phyloP scores from a whole-genome alignment of 2,797 vertebrate genomes.

The Ceryle rudis region DNA sequence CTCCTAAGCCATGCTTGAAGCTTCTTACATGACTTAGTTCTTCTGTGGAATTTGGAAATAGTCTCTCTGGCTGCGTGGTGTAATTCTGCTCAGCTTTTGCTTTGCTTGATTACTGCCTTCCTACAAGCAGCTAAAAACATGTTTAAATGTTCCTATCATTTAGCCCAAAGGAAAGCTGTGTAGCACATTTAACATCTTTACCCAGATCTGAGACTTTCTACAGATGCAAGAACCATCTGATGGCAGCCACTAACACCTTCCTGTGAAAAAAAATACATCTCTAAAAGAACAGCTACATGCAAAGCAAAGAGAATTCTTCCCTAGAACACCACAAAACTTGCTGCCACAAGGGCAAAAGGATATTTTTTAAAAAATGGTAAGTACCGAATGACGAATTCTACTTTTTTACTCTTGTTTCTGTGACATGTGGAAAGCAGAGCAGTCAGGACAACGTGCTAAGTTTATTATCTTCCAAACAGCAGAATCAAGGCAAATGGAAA shows the following conservation, averaged over 20 bases:
- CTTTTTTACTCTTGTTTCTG: neutral
- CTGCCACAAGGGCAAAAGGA: neutral
- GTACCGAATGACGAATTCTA: neutral
- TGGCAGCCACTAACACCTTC: conserved; percentile 9
- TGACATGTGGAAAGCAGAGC: neutral
- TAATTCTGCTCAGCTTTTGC: neutral
- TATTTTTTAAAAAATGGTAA: neutral
- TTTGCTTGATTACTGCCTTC: neutral
- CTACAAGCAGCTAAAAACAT: neutral
- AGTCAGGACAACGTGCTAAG: neutral
- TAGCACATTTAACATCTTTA: conserved; percentile 30
- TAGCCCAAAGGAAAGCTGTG: conserved; percentile 42
- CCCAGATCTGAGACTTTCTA: neutral
- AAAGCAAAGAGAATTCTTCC: neutral
- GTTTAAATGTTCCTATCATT: conserved; percentile 12
- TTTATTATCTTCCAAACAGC: neutral
- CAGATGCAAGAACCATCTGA: conserved; percentile 16
- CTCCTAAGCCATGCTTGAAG: neutral
- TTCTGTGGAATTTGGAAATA: neutral
- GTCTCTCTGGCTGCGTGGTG: neutral
- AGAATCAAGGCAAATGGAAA: neutral
- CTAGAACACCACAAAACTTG: neutral
- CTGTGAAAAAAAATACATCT: neutral
- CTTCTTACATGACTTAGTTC: neutral
- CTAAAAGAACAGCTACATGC: conserved; percentile 9